phyloP scores from a whole-genome alignment of 2,797 vertebrate species.

The Gadopsis bispinosus region DNA sequence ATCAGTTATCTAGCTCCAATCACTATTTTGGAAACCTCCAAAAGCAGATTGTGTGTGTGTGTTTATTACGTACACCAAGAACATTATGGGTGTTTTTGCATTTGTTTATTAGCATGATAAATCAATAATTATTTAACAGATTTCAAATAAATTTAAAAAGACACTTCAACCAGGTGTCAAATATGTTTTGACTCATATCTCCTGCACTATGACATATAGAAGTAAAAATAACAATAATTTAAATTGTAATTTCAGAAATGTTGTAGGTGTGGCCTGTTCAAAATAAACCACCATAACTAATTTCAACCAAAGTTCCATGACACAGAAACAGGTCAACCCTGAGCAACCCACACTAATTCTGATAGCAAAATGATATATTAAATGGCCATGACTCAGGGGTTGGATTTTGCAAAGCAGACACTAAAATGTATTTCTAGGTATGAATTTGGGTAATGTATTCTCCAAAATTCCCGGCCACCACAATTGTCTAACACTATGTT shows the following conservation, averaged over 20 bases:
- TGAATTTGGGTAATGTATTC: background rate
- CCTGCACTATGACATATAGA: background rate
- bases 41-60: background rate
- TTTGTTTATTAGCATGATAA: background rate
- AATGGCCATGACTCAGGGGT: background rate
- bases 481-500: background rate
- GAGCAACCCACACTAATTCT: background rate
- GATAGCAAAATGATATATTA: background rate
- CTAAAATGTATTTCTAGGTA: background rate
- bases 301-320: background rate
- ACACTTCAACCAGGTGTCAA: background rate
- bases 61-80: background rate
- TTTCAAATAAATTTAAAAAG: background rate
- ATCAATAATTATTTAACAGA: background rate
- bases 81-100: background rate
- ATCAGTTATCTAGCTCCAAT: slow-evolving; percentile 20
- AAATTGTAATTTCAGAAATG: background rate
- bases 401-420: background rate
- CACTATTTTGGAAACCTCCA: slow-evolving; percentile 4
- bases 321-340: background rate
- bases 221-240: background rate
- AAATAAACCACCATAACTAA: background rate
- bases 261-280: background rate
- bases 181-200: background rate
- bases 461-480: background rate